Evolutionary conservation across 1,140 invertebrate species (phyloP).

Genomic region (Lucilia sericata): DNA sequence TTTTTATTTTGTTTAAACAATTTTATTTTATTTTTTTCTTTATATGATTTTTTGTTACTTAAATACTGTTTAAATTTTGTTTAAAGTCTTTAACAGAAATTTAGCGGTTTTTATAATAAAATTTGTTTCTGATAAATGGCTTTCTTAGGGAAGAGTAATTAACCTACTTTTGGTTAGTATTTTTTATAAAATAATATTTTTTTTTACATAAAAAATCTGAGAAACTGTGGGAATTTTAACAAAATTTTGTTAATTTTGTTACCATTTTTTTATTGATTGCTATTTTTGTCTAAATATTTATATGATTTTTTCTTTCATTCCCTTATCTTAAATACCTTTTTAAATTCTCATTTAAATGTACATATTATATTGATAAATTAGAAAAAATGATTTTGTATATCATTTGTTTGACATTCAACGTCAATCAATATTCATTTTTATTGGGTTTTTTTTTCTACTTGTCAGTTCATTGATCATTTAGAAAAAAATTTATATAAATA

Average conservation of each 20-base stretch:
- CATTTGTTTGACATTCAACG: constrained; percentile 1
- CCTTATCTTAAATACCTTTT: neutral
- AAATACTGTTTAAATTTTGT: neutral
- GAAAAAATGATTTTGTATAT: neutral
- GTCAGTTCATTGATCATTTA: constrained; percentile 22
- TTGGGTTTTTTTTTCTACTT: neutral
- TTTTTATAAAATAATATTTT: no score
- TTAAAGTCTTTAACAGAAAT: no score
- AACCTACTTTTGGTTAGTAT: neutral
- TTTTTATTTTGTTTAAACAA: neutral
- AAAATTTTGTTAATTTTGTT: neutral
- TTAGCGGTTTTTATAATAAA: neutral
- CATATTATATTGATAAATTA: neutral
- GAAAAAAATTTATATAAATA: neutral
- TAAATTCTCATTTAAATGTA: neutral
- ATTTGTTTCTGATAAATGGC: neutral
- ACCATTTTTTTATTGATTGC: neutral
- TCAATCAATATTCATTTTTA: constrained; percentile 10
- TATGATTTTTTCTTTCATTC: neutral
- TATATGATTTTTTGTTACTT: neutral
- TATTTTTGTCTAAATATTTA: neutral
- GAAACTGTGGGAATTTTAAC: neutral
- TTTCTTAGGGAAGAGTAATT: constrained; percentile 4
- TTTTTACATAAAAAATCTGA: neutral
- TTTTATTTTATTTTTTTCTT: neutral